Evolutionary conservation across 2,888 invertebrate species (phyloP).

Genomic region (Stenichneumon culpator): DNA sequence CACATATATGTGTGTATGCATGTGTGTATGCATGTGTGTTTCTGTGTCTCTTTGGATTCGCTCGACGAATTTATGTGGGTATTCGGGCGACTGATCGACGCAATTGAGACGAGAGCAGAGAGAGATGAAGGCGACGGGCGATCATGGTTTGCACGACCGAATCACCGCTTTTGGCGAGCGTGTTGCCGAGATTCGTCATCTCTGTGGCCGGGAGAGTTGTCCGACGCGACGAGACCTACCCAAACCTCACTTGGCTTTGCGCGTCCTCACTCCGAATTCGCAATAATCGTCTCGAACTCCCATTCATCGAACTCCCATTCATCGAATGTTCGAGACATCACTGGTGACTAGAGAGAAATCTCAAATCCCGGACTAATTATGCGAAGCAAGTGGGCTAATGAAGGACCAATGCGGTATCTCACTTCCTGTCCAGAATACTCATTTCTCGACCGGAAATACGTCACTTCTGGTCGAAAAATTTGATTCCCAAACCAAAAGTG

Average conservation of each 20-base stretch:
- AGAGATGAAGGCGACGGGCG: background rate
- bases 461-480: too few relatives aligned
- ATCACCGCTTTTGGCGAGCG: slow-evolving; percentile 27
- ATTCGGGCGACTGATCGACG: background rate
- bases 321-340: background rate
- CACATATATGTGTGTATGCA: slow-evolving; percentile 19
- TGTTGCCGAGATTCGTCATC: slow-evolving; percentile 66
- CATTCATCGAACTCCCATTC: background rate
- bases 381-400: background rate
- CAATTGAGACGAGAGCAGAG: background rate
- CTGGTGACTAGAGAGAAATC: background rate
- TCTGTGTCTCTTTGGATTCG: slow-evolving; percentile 31
- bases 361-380: background rate
- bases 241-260: background rate
- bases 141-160: background rate
- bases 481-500: too few relatives aligned
- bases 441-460: too few relatives aligned
- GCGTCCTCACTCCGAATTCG: background rate
- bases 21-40: background rate
- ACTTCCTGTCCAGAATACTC: too few relatives aligned
- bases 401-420: background rate
- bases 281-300: background rate
- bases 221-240: slow-evolving; percentile 4
- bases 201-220: slow-evolving; percentile 41
- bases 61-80: slow-evolving; percentile 4